Base-by-base conservation (phyloP, 2,888 invertebrate species). In the Ophion costatus region DNA sequence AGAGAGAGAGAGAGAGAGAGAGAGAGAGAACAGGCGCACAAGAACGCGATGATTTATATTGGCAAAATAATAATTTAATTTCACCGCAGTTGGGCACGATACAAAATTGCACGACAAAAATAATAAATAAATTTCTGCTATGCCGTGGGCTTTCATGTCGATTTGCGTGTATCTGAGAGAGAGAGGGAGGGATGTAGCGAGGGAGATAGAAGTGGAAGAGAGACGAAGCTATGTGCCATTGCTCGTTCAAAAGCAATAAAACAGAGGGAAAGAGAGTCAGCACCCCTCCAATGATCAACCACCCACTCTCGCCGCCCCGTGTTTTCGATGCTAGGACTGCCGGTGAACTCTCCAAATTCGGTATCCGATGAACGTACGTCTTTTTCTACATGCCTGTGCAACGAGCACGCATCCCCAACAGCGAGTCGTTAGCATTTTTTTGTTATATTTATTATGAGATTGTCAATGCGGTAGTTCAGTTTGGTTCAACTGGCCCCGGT, bases 11-110 rank as follows among this genome's bases (percentile, higher is more conserved):
- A 79, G 71, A 71, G 67, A 71, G 82, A 70, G 70, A 71, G 75
- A 83, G 76, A 74, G 84, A 75, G 79, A 80, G 78, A 86, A 81
- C 80, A 81, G 78, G 79, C 77, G 73, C 83, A 84, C 78, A 76
- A 59, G 78, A 79, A 70, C 82, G 79, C 90, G 85, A 89, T 93
- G 93, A 93, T 93, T 93, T 93, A 93, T 93, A 91, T 89, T 90
- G 90, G 92, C 90, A 91, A 93, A 93, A 93, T 93, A 93, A 93
- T 93, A 93, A 93, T 93, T 93, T 93, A 93, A 93, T 93, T 93
- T 93, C 92, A 91, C 91, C 93, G 91, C 92, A 90, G 91, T 92
- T 90, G 92, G 90, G 91, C 91, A 90, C 92, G 91, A 91, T 92
- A 92, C 92, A 91, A 93, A 93, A 92, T 93, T 91, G 92, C 93